phyloP scores from a whole-genome alignment of 2,888 invertebrate genomes.

The Harpalus rubripes region DNA sequence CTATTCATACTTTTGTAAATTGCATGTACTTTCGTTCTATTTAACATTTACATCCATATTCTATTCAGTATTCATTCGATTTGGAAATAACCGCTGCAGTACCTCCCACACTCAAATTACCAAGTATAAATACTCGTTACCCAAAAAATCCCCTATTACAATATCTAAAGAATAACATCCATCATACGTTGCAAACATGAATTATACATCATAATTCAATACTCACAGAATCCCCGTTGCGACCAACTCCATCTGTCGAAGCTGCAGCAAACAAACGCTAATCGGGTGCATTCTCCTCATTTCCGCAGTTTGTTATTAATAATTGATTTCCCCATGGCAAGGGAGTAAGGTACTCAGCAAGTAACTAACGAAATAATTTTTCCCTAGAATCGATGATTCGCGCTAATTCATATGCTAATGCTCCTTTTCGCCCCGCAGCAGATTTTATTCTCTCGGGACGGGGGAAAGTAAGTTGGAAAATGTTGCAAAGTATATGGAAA shows the following conservation, averaged over 20 bases:
- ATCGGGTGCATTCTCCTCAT: conserved; percentile 40
- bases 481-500: neutral
- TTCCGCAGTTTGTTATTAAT: conserved; percentile 54
- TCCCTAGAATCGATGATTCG: conserved; percentile 53
- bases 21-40: neutral
- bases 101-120: neutral
- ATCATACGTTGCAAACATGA: conserved; percentile 18
- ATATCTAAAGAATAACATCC: conserved; percentile 43
- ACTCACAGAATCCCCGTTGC: neutral
- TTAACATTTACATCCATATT: neutral
- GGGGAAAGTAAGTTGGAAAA: conserved; percentile 1
- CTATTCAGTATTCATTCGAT: neutral
- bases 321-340: conserved; percentile 60
- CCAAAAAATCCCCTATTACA: conserved; percentile 12
- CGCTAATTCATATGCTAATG: conserved; percentile 61
- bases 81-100: neutral
- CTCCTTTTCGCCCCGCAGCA: neutral
- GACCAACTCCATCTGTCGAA: conserved; percentile 29
- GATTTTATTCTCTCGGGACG: conserved; percentile 12
- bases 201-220: conserved; percentile 44
- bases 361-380: conserved; percentile 56
- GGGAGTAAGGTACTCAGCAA: neutral
- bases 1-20: neutral
- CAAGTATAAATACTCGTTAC: conserved; percentile 28
- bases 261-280: conserved; percentile 30